These are phyloP conservation scores for Thecophora atra DNA, from an alignment of 2,888 invertebrate genomes.

Conservation along the genomic window DNA sequence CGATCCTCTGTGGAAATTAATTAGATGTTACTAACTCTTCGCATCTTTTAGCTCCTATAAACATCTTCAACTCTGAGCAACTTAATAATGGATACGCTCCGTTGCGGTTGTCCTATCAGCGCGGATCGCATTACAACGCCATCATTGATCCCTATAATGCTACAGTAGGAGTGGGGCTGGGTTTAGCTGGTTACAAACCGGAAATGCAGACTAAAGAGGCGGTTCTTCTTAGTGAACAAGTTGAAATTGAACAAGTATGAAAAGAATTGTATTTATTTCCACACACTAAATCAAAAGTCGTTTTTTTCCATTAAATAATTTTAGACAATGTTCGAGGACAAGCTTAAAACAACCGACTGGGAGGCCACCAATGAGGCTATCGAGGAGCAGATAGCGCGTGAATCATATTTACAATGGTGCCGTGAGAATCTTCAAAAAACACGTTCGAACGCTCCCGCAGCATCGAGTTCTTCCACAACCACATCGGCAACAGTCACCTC, in stretches of 20 bases:
- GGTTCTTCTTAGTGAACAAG: constrained; percentile 78
- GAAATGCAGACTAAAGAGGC: constrained; percentile 80
- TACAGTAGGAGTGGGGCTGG: constrained; percentile 84
- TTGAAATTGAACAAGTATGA: constrained; percentile 79
- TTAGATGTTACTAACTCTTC: neutral
- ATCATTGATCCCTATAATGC: constrained; percentile 85
- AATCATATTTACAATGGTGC: constrained; percentile 85
- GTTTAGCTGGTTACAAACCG: constrained; percentile 82
- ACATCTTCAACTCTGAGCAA: constrained; percentile 83
- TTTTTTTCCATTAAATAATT: constrained; percentile 44
- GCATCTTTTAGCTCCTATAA: constrained; percentile 77
- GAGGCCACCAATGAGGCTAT: constrained; percentile 92
- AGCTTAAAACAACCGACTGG: constrained; percentile 88
- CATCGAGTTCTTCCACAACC: constrained; percentile 47
- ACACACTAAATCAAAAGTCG: too few species aligned
- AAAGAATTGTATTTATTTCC: too few species aligned
- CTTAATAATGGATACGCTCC: constrained; percentile 78
- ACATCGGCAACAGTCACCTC: constrained; percentile 61
- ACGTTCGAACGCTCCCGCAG: constrained; percentile 47
- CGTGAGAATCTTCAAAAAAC: constrained; percentile 72
- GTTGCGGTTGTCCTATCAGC: constrained; percentile 85
- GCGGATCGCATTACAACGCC: constrained; percentile 88
- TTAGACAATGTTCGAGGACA: constrained; percentile 89
- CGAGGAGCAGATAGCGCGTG: constrained; percentile 85
- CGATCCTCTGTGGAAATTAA: neutral